Evolutionary conservation across 2,888 invertebrate genomes (phyloP), one percentile per base, ranked within the genome.

Genomic region (Pyrochroa serraticornis): DNA sequence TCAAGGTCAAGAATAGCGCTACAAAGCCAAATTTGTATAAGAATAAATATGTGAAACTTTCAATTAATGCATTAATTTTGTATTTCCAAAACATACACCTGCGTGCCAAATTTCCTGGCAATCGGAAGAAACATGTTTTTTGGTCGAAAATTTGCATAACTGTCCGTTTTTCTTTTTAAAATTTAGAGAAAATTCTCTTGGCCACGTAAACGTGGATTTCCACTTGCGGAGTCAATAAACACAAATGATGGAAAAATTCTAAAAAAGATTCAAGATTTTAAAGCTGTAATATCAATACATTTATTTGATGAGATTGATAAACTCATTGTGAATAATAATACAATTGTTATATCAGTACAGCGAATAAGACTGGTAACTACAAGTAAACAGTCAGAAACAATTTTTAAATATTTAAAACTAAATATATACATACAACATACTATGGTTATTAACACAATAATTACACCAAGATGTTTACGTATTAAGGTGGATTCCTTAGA

Each of bases 351-450:
- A 66, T 71, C 71, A 70, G 71, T 70, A 70, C 71, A 65, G 66
- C 65, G 66, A 69, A 65, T 62, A 65, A 62, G 66, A 69, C 66
- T 63, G 71, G 71, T 71, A 70, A 71, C 71, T 71, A 71, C 66
- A 64, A 64, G 62, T 67, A 66, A 70, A 70, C 70, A 69, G 69
- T 69, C 67, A 70, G 55, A 50, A 64, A 62, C 62, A 64, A 66
- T 54, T 63, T 60, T 59, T 63, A 62, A 55, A 63, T 67, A 63
- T 60, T 60, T 60, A 66, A 60, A 62, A 62, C 61, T 45, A 53
- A 59, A 65, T 51, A 49, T 54, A 62, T 46, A 54, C 49, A 56
- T 62, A 48, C 38, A 58, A 14, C 46, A 38, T 48, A 45, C 49
- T 39, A 41, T 5, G 14, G 30, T 31, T 56, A 46, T 50, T 50